These are phyloP conservation scores for Nothoprocta perdicaria DNA, from an alignment of 2,113 vertebrate genomes.

Conservation along the genomic window DNA sequence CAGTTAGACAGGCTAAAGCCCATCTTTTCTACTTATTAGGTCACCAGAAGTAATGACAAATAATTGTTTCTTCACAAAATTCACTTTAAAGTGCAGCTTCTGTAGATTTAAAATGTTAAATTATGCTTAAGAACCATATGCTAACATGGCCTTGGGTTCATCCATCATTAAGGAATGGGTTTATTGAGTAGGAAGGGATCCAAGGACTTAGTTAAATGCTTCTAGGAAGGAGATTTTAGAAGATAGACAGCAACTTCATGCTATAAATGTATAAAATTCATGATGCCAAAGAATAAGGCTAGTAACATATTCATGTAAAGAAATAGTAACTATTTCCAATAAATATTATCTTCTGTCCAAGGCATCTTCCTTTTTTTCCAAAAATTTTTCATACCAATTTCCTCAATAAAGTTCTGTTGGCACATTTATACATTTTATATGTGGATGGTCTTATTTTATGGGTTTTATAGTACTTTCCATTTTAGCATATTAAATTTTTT, in stretches of 20 bases:
- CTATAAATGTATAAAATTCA: background rate
- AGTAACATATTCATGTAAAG: background rate
- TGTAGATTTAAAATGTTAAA: conserved; percentile 28
- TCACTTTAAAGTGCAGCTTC: background rate
- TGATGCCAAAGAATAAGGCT: background rate
- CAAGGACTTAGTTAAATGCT: background rate
- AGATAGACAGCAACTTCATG: background rate
- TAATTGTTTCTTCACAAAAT: background rate
- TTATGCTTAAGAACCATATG: background rate
- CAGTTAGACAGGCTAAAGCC: conserved; percentile 20
- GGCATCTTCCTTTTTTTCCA: background rate
- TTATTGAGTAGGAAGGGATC: background rate
- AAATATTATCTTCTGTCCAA: background rate
- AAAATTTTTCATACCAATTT: background rate
- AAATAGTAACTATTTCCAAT: background rate
- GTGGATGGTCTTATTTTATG: background rate
- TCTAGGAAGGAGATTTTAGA: background rate
- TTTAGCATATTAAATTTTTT: background rate
- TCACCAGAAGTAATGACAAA: background rate
- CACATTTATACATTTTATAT: background rate
- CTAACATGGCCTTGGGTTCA: background rate
- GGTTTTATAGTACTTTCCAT: background rate
- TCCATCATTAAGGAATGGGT: background rate
- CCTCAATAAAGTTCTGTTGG: background rate
- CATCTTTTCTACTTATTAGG: background rate